phyloP scores from a whole-genome alignment of 1,140 invertebrate genomes.

The Penaeus chinensis region DNA sequence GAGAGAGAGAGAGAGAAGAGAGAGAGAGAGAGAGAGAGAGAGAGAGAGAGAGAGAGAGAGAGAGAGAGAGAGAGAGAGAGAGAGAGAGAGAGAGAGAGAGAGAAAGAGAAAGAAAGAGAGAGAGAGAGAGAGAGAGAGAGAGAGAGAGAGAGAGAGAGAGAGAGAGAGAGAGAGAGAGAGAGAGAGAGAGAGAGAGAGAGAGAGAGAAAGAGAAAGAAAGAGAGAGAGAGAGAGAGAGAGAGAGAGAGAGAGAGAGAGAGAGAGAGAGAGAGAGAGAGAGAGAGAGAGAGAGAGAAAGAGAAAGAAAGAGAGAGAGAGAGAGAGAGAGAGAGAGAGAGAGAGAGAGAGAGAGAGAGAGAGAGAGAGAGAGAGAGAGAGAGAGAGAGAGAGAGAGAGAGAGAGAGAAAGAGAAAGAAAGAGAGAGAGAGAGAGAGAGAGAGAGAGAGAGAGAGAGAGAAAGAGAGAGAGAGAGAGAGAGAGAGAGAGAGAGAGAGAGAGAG shows the following conservation, averaged over 20 bases:
- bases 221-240: neutral
- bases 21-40: too few relatives aligned
- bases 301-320: too few relatives aligned
- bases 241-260: neutral
- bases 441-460: neutral
- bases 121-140: too few relatives aligned
- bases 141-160: neutral
- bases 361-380: neutral
- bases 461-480: neutral
- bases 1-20: too few relatives aligned
- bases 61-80: too few relatives aligned
- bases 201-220: neutral
- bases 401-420: neutral
- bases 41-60: too few relatives aligned
- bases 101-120: too few relatives aligned
- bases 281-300: neutral
- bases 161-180: neutral
- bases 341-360: constrained; percentile 1
- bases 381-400: neutral
- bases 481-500: neutral
- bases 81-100: too few relatives aligned
- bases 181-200: neutral
- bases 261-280: constrained; percentile 1
- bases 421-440: neutral
- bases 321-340: too few relatives aligned